phyloP scores from a whole-genome alignment of 2,113 vertebrate genomes.

The Mastomys coucha region DNA sequence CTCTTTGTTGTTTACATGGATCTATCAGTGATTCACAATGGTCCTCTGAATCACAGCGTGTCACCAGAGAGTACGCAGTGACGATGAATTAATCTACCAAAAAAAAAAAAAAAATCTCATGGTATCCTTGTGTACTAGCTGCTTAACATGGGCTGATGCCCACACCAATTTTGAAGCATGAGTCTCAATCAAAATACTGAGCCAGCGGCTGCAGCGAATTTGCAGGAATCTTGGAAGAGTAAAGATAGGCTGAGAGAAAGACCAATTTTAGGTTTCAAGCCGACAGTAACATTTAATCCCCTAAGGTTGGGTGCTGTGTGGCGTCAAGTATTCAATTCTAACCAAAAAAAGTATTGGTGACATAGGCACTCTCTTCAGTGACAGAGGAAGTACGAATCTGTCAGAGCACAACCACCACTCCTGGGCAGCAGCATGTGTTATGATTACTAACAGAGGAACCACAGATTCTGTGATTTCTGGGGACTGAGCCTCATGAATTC shows the following conservation, averaged over 20 bases:
- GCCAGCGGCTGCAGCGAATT: neutral
- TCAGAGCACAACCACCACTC: neutral
- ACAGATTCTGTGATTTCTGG: neutral
- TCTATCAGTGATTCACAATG: neutral
- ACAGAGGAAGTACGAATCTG: neutral
- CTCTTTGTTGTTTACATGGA: neutral
- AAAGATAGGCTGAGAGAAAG: neutral
- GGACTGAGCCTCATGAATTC: neutral
- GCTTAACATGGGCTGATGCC: neutral
- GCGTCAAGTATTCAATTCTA: neutral
- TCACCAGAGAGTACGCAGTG: neutral
- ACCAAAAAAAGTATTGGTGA: neutral
- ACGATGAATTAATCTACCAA: conserved; percentile 3
- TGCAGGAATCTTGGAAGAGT: neutral
- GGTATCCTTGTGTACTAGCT: neutral
- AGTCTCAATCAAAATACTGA: neutral
- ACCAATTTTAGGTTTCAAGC: neutral
- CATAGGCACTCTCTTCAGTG: neutral
- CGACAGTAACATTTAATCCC: neutral
- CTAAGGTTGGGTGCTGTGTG: neutral
- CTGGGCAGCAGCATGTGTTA: neutral
- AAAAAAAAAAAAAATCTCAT: neutral
- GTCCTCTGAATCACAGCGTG: neutral
- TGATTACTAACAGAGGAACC: too few species aligned
- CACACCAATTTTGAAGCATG: neutral